Evolutionary conservation across 2,113 vertebrate species (phyloP).

Genomic region (Meleagris gallopavo): DNA sequence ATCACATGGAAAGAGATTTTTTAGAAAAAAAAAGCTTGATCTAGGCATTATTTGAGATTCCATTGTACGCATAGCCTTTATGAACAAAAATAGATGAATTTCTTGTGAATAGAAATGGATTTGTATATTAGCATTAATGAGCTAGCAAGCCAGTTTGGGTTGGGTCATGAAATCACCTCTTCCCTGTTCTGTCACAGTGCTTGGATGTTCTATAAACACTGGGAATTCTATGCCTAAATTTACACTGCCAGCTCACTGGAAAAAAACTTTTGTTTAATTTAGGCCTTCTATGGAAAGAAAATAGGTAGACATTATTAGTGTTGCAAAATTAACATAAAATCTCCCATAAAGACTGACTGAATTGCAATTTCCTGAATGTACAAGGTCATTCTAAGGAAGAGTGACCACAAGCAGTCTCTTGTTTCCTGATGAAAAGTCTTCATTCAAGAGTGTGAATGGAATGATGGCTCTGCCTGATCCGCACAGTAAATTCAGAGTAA

Average conservation of each 20-base stretch:
- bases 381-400: background rate
- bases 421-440: rapidly evolving
- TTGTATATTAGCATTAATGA: background rate
- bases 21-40: background rate
- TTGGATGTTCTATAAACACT: background rate
- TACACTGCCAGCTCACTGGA: background rate
- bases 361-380: background rate
- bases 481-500: background rate
- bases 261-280: background rate
- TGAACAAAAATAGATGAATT: background rate
- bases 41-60: background rate
- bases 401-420: rapidly evolving
- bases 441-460: background rate
- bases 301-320: background rate
- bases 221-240: background rate
- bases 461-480: background rate
- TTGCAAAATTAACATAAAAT: background rate
- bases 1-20: background rate
- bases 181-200: background rate
- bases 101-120: background rate
- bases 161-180: background rate
- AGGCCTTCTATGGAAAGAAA: background rate
- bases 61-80: background rate
- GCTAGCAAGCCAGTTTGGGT: background rate
- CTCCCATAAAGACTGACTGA: background rate